Base-by-base conservation (phyloP, 2,113 vertebrate species). In the Rhinopithecus roxellana region DNA sequence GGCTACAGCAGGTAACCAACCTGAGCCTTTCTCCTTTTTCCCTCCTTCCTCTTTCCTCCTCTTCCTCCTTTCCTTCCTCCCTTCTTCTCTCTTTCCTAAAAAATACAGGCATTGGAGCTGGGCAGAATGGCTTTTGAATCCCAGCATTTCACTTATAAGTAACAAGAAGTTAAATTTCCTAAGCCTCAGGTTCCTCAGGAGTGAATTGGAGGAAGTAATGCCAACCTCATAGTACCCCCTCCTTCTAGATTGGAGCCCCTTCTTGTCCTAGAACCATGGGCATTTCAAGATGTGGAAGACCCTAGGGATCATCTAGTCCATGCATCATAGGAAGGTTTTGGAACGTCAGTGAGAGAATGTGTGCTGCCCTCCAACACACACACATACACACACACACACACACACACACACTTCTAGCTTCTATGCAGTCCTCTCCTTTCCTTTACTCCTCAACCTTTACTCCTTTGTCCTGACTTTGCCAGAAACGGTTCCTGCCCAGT, bases 1-100 rank as follows among this genome's bases (percentile, higher is more conserved):
- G 99, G 99, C 94, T 99, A 99, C 92, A 95, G 98, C 94, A 94
- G 97, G 99, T 99, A 99, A 69, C 0, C 0, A 13, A 18, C n/a
- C 77, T 30, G 12, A 17, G 77, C 35, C 48, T 18, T 12, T 11
- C 14, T 0, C 35, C 43, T 30, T 79, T 20, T 72, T 20, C 32
- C 30, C 17, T 50, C 55, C n/a, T 32, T 38, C n/a, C 3, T 86
- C 45, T 30, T 93, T 35, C 2, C 64, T n/a, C 5, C 8, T 4
- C 27, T 48, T 59, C 48, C 35, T 67, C 59, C 90, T 89, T 43
- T 69, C 32, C 67, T 81, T 40, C 38, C 45, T 77, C 12, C 8
- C n/a, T 69, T 23, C 23, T 40, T 75, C 17, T 38, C 61, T 67
- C 45, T 94, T 85, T 70, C 57, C 89, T 89, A 32, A 91, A n/a